Evolutionary conservation across 2,888 invertebrate species (phyloP).

Genomic region (Chymomyza amoena): DNA sequence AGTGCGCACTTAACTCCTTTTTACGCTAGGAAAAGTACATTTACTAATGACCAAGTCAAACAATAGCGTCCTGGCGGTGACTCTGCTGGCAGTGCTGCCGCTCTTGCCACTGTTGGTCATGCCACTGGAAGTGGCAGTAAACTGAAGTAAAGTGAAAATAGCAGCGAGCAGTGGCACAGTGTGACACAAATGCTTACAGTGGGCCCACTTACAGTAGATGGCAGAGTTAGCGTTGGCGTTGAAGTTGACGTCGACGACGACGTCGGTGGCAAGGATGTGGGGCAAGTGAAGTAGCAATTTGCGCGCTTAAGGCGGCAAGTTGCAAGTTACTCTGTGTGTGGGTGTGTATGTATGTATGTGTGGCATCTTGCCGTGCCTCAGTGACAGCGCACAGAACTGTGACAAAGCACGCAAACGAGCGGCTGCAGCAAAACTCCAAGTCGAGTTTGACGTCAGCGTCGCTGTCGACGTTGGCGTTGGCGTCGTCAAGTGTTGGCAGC

Average conservation of each 20-base stretch:
- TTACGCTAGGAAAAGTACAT: slow-evolving; percentile 71
- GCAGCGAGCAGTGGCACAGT: slow-evolving; percentile 13
- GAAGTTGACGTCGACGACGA: neutral
- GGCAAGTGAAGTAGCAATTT: slow-evolving; percentile 68
- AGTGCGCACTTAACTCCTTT: slow-evolving; percentile 73
- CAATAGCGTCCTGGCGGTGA: slow-evolving; percentile 44
- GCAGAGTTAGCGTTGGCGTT: neutral
- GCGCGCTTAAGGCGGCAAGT: slow-evolving; percentile 52
- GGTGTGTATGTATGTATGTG: neutral
- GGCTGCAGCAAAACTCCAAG: slow-evolving; percentile 16
- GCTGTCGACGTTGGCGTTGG: slow-evolving; percentile 18
- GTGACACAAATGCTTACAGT: neutral
- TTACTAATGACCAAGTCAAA: slow-evolving; percentile 73
- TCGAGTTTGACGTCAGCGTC: slow-evolving; percentile 18
- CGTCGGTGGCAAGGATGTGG: neutral
- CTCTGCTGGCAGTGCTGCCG: neutral
- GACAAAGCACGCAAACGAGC: slow-evolving; percentile 58
- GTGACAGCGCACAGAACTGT: slow-evolving; percentile 42
- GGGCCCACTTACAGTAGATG: neutral
- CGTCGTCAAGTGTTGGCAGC: slow-evolving; percentile 49
- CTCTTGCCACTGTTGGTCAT: neutral
- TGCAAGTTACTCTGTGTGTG: neutral
- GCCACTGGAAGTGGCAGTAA: slow-evolving; percentile 33
- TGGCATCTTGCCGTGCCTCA: neutral
- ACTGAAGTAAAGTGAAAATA: slow-evolving; percentile 50